A percentile compares a stretch with the other conserved stretches of the same genome.
Conservation (phyloP, 2,888 invertebrate species). For the Craniophora ligustri region DNA sequence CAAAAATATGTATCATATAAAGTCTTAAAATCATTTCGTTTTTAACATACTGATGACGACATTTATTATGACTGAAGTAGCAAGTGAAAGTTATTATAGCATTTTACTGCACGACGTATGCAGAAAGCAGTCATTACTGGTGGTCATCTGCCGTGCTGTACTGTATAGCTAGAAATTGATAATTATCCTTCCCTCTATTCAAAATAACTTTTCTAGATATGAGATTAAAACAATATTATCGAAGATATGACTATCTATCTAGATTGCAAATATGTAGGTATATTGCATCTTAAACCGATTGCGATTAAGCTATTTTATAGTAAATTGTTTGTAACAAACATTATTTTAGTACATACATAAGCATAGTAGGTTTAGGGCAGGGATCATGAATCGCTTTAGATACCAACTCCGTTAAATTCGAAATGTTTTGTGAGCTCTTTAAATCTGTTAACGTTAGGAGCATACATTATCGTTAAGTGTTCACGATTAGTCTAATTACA, state of each 20-base stretch:
- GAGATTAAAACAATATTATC: not conserved
- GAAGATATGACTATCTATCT: too few species aligned
- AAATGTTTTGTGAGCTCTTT: conserved; percentile 12
- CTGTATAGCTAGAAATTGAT: conserved; percentile 1
- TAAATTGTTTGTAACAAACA: too few species aligned
- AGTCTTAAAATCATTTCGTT: not conserved
- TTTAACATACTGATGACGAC: too few species aligned
- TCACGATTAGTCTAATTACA: conserved; percentile 32
- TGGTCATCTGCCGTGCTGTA: conserved; percentile 15
- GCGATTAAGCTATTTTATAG: too few species aligned
- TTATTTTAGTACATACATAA: not conserved
- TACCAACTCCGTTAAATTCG: conserved; percentile 13
- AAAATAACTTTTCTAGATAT: not conserved
- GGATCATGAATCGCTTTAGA: conserved; percentile 1
- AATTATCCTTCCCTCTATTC: not conserved
- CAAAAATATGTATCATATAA: too few species aligned
- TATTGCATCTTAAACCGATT: too few species aligned
- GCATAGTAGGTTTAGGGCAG: conserved; percentile 15
- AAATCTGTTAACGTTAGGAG: conserved; percentile 18
- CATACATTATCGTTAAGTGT: conserved; percentile 24
- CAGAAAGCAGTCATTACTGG: conserved; percentile 7
- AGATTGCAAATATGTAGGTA: too few species aligned
- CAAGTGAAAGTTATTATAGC: conserved; percentile 34
- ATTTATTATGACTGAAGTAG: conserved; percentile 4
- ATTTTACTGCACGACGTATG: conserved; percentile 13